phyloP scores from a whole-genome alignment of 2,797 vertebrate genomes.

The Lagorchestes hirsutus region DNA sequence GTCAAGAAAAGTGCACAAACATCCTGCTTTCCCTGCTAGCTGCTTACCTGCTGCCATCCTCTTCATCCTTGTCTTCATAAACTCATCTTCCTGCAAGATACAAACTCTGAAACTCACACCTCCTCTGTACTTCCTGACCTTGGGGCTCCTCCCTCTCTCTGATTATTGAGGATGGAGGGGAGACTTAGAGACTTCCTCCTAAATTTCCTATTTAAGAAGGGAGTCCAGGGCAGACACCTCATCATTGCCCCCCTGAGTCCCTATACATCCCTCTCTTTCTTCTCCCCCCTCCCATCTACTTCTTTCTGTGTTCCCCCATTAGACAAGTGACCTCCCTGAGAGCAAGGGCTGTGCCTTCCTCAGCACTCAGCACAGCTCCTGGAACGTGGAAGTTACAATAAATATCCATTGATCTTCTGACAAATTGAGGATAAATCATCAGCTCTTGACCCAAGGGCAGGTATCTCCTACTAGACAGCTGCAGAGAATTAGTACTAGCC shows the following conservation, averaged over 20 bases:
- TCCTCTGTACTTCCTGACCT: not conserved
- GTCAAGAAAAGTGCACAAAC: not conserved
- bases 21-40: not conserved
- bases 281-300: not conserved
- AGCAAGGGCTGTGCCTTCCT: not conserved
- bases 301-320: not conserved
- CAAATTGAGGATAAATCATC: too few species aligned
- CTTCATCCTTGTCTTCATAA: not conserved
- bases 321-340: not conserved
- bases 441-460: too few species aligned
- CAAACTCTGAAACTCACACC: not conserved
- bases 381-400: slow-evolving; percentile 15
- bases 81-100: not conserved
- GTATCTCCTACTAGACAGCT: too few species aligned
- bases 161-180: not conserved
- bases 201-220: not conserved
- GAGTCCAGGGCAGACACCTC: not conserved
- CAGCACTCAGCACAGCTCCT: not conserved
- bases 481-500: too few species aligned
- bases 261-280: not conserved
- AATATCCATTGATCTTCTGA: slow-evolving; percentile 28
- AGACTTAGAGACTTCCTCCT: not conserved
- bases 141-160: not conserved
- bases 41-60: not conserved
- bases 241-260: not conserved